Percentiles rank a stretch among this genome's conserved stretches.
Conservation (phyloP, 2,888 invertebrate species). For the Orthosia cruda region DNA sequence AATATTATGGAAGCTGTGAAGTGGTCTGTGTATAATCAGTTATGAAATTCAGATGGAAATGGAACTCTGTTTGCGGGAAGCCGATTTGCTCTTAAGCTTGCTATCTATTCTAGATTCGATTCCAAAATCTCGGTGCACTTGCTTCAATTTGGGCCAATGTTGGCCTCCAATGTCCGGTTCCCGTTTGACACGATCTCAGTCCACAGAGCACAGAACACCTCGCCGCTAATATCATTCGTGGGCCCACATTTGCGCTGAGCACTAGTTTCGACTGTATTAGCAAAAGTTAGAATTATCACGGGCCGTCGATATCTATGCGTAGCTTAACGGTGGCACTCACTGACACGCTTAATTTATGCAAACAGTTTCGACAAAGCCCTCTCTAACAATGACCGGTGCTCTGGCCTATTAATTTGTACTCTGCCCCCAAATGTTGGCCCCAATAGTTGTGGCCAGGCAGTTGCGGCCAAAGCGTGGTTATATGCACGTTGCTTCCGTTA, state of each 20-base stretch:
- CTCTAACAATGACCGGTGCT: background rate
- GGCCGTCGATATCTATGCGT: no score
- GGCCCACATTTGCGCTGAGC: no score
- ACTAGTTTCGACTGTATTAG: no score
- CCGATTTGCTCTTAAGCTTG: slow-evolving; percentile 19
- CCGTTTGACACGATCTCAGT: background rate
- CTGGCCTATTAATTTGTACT: background rate
- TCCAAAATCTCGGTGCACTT: slow-evolving; percentile 1
- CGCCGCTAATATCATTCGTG: background rate
- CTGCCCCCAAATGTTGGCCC: background rate
- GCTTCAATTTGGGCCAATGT: background rate
- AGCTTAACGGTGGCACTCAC: no score
- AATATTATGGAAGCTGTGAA: slow-evolving; percentile 12
- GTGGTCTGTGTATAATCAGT: slow-evolving; percentile 16
- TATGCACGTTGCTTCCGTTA: slow-evolving; percentile 2
- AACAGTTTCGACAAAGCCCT: background rate
- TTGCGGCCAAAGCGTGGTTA: slow-evolving; percentile 8
- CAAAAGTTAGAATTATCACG: no score
- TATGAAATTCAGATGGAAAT: slow-evolving; percentile 30
- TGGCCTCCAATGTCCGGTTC: slow-evolving; percentile 10
- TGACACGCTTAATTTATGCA: background rate
- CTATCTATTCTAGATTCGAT: slow-evolving; percentile 29
- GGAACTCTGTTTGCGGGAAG: slow-evolving; percentile 3
- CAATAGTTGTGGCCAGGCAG: background rate
- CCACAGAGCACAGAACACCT: background rate